Evolutionary conservation across 2,797 vertebrate genomes (phyloP), one percentile per base, ranked within the genome.

Genomic region (Benthosema pterotum): DNA sequence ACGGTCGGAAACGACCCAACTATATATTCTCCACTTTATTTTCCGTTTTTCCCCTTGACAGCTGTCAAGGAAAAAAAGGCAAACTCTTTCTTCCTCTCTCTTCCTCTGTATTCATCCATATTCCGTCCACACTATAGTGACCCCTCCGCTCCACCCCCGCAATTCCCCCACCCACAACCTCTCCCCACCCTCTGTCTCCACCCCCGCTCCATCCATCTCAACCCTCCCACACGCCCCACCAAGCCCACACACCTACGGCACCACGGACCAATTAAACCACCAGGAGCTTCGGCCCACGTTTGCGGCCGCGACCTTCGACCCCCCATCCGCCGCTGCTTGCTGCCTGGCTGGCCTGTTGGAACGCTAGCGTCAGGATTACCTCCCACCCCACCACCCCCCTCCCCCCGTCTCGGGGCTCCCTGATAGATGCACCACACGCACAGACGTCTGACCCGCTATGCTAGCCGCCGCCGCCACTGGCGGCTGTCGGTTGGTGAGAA

Each of bases 221-320:
- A 70, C 77, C 86, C 83, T 86, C 82, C 84, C 79, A 81, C 80
- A 57, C 28, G 56, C 84, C 79, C 8, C n/a, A n/a, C n/a, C n/a
- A 32, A 38, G 69, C 80, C 82, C 60, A 72, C 78, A 80, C 84
- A n/a, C n/a, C 82, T 87, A 74, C 5, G 57, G 60, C 25, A n/a
- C n/a, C n/a, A n/a, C n/a, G 67, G 76, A 83, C 86, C 86, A 91
- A 89, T 91, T 91, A 91, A 88, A 38, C 32, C 32, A 38, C 32
- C 32, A 38, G 32, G 32, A 38, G 32, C 32, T 8, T 38, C 32
- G 32, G 32, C 32, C 32, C 32, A 38, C 32, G 32, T 38, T 38
- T 25, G 8, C 8, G 32, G 32, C 32, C 32, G 7, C 9, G 32
- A 38, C 32, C 32, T 38, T 38, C 32, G 32, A 38, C 32, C n/a